Evolutionary conservation across 2,797 vertebrate genomes (phyloP).

Genomic region (Trichosurus vulpecula): DNA sequence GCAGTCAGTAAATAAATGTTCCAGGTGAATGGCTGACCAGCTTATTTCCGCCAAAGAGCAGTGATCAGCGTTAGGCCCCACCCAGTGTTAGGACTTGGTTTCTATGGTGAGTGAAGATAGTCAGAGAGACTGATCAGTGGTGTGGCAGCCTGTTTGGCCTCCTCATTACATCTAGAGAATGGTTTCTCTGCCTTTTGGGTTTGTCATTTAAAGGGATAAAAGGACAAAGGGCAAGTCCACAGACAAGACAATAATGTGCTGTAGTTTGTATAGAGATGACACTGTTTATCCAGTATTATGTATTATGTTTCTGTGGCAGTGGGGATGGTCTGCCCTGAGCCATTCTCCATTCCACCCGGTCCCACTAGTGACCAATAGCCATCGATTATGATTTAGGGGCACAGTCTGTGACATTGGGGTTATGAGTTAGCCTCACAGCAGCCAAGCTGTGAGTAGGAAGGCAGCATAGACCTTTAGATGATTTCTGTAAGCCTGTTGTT

Average conservation of each 20-base stretch:
- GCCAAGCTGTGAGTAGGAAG: not conserved
- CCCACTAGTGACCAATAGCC: not conserved
- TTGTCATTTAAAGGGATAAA: not conserved
- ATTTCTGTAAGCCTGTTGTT: not conserved
- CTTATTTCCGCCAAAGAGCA: not conserved
- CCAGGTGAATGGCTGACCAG: not conserved
- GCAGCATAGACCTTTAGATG: not conserved
- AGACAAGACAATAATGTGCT: not conserved
- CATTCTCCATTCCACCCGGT: not conserved
- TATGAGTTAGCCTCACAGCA: not conserved
- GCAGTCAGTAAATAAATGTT: not conserved
- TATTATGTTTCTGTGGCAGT: not conserved
- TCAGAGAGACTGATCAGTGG: not conserved
- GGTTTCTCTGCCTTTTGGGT: not conserved
- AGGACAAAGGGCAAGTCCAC: not conserved
- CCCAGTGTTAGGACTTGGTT: not conserved
- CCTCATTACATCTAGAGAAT: not conserved
- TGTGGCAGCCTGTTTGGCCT: not conserved
- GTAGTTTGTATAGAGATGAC: not conserved
- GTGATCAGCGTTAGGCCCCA: not conserved
- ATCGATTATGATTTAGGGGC: not conserved
- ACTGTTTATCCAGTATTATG: not conserved
- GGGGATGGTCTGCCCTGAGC: not conserved
- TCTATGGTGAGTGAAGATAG: not conserved
- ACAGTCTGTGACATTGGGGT: not conserved